Evolutionary conservation across 2,888 invertebrate species (phyloP).

Genomic region (Drosophila subsilvestris): DNA sequence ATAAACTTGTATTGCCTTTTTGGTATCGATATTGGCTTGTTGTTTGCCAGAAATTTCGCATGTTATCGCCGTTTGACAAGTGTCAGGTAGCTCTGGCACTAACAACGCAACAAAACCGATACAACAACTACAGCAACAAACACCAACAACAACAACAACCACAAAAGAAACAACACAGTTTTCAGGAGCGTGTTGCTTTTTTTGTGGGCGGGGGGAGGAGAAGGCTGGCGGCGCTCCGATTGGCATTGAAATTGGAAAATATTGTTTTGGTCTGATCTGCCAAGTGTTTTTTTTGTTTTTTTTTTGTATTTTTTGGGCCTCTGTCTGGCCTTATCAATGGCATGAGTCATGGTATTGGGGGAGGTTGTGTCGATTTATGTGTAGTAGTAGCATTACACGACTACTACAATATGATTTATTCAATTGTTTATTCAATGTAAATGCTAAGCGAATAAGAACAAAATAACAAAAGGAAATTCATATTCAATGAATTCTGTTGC

Average conservation of each 20-base stretch:
- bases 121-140: background rate
- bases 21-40: constrained; percentile 12
- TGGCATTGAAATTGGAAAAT: constrained; percentile 44
- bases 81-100: constrained; percentile 50
- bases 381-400: background rate
- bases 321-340: constrained; percentile 44
- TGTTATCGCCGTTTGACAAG: constrained; percentile 74
- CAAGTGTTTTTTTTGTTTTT: constrained; percentile 3
- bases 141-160: constrained; percentile 3
- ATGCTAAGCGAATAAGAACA: background rate
- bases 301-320: constrained; percentile 28
- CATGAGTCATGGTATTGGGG: constrained; percentile 26
- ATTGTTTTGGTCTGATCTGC: constrained; percentile 34
- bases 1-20: constrained; percentile 59
- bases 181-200: constrained; percentile 28
- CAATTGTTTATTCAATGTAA: background rate
- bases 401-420: background rate
- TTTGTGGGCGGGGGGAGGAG: background rate
- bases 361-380: background rate
- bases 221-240: background rate
- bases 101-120: constrained; percentile 17
- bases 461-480: background rate
- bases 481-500: background rate
- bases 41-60: constrained; percentile 67
- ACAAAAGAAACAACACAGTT: constrained; percentile 14